Base-by-base conservation (phyloP, 2,113 vertebrate genomes). In the Cyprinodon variegatus region DNA sequence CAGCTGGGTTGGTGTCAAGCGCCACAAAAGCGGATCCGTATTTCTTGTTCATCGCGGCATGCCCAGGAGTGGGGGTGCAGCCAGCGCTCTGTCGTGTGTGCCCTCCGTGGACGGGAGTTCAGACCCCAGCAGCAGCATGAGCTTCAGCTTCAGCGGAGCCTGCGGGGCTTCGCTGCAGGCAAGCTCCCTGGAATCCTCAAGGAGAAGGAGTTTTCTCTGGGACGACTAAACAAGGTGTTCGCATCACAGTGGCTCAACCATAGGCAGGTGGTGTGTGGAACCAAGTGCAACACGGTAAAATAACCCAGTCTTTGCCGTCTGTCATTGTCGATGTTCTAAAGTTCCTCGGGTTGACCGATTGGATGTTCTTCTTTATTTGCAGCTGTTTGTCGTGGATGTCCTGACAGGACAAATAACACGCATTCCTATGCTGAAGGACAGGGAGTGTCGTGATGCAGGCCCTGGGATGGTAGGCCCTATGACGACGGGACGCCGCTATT, bases 191-290 rank as follows among this genome's bases (percentile, higher is more conserved):
- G 95, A 76, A 95, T 99, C 72, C 94, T 99, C 43, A 95, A 94
- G 64, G 98, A 99, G 86, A 95, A 94, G 83, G 97, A 99, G 85
- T 98, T 99, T 87, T 95, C 96, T 20, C 95, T 99, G 0, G 98
- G 97, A 67, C 94, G 96, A 15, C 96, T 99, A 53, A 99, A 99
- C 88, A 99, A 99, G 93, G 98, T 99, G 75, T 99, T 99, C 82
- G 98, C 98, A 0, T 99, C 98, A 43, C 98, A 99, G 90, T 99
- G 98, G 98, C 93, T 99, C 84, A 99, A 98, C 92, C 97, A 99
- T 82, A 95, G 96, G 11, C 98, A 99, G 90, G 98, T 99, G 84
- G 97, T 99, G 71, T 99, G 98, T 67, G 98, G 98, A 83, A 99
- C 98, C 83, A 99, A 99, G 90, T 99, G 98, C 92, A 99, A 99